Conservation (phyloP, 2,113 vertebrate genomes). For the Psettodes erumei region DNA sequence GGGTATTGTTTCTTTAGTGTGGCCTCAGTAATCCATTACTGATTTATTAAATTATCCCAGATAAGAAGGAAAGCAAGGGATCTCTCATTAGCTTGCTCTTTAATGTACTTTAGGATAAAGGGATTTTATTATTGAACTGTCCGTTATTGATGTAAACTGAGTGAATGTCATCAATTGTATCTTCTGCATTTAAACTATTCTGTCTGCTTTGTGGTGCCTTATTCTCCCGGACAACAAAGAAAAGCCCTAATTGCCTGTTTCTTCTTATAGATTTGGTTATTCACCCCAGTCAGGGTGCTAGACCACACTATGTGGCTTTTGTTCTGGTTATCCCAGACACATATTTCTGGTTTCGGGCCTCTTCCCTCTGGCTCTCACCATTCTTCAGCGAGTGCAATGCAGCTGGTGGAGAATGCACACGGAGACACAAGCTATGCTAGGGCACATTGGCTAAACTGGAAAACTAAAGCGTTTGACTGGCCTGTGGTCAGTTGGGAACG, state of each 20-base stretch:
- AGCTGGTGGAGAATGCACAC: constrained; percentile 52
- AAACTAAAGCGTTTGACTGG: constrained; percentile 64
- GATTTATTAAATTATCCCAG: not conserved
- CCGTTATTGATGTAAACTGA: not conserved
- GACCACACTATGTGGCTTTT: constrained; percentile 73
- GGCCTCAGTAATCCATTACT: not conserved
- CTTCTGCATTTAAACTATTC: constrained; percentile 26
- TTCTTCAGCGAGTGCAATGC: constrained; percentile 40
- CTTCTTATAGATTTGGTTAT: constrained; percentile 63
- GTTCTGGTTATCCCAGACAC: constrained; percentile 65
- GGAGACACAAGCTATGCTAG: constrained; percentile 48
- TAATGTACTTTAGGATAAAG: constrained; percentile 1
- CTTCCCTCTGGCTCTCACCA: constrained; percentile 48
- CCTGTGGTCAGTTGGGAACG: constrained; percentile 55
- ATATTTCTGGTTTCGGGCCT: constrained; percentile 69
- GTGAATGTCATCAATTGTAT: constrained; percentile 12
- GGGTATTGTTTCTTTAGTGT: not conserved
- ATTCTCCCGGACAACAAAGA: constrained; percentile 36
- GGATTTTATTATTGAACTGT: constrained; percentile 10
- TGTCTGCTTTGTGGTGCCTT: constrained; percentile 20
- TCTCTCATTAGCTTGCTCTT: not conserved
- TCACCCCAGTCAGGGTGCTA: constrained; percentile 50
- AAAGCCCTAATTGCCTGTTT: constrained; percentile 51
- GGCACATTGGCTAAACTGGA: constrained; percentile 35
- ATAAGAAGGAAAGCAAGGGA: not conserved